A percentile compares a stretch with the other conserved stretches of the same genome.
These are phyloP conservation scores for Hemicentrotus pulcherrimus DNA, from an alignment of 35 echinoderm and acorn worm species.

Conservation along the genomic window DNA sequence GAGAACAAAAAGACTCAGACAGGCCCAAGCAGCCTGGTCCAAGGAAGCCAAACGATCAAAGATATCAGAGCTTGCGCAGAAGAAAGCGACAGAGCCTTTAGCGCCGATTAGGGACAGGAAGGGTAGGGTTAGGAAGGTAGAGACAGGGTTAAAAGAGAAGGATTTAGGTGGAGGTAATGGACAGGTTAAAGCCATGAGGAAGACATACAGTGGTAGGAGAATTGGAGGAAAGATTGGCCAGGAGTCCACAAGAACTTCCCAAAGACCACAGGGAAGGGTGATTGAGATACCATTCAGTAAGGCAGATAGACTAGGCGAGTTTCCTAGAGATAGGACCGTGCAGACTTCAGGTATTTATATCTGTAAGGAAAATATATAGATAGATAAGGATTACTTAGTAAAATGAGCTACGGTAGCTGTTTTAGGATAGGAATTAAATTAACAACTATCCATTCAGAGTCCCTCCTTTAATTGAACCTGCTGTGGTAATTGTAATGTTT, in stretches of 20 bases:
- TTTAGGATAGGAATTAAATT: too few species aligned
- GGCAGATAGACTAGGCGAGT: neutral
- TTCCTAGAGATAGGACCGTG: neutral
- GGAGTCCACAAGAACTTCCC: neutral
- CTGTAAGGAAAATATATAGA: neutral
- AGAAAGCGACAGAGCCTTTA: neutral
- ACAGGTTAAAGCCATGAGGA: neutral
- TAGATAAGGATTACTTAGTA: neutral
- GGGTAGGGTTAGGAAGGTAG: neutral
- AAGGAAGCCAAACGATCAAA: slow-evolving; percentile 9
- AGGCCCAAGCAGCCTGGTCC: slow-evolving; percentile 24
- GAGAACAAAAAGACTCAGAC: neutral
- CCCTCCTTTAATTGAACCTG: too few species aligned
- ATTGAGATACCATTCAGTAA: neutral
- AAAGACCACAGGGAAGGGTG: slow-evolving; percentile 15
- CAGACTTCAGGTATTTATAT: neutral
- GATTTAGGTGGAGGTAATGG: neutral
- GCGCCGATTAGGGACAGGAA: neutral
- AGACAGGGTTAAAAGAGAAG: neutral
- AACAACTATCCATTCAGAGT: too few species aligned
- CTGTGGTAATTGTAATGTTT: too few species aligned
- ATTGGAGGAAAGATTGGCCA: slow-evolving; percentile 30
- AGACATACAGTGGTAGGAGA: slow-evolving; percentile 22
- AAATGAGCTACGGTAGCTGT: neutral
- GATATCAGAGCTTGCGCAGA: neutral